phyloP scores from a whole-genome alignment of 2,113 vertebrate genomes.

The Odocoileus virginianus region DNA sequence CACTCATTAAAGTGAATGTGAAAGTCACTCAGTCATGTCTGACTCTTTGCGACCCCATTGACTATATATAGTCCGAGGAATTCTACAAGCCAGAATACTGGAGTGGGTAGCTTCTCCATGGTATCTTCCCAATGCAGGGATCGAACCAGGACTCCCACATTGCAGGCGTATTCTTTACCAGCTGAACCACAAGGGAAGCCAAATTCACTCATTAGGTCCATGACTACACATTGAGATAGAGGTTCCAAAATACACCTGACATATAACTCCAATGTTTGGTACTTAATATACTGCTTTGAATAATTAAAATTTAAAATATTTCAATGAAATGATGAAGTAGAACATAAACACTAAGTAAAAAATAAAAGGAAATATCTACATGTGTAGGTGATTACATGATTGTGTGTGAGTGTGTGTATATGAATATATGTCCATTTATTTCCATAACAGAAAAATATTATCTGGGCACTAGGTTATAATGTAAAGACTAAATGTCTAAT shows the following conservation, averaged over 20 bases:
- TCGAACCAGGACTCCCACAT: neutral
- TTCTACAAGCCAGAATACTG: neutral
- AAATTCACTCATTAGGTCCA: neutral
- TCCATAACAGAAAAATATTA: neutral
- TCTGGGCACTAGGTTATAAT: neutral
- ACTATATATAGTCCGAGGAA: neutral
- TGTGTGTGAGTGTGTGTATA: neutral
- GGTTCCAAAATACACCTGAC: neutral
- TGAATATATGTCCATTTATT: neutral
- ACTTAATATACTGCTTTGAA: neutral
- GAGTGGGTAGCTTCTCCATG: neutral
- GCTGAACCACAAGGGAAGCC: neutral
- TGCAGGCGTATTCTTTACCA: neutral
- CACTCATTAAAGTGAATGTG: neutral
- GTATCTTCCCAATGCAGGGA: neutral
- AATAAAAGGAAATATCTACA: neutral
- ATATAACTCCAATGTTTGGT: neutral
- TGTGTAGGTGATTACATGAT: neutral
- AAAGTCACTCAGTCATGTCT: neutral
- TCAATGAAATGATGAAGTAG: neutral
- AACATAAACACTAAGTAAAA: neutral
- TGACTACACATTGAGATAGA: neutral
- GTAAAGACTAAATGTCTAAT: neutral
- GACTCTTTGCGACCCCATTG: neutral
- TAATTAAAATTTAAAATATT: neutral